Evolutionary conservation across 2,113 vertebrate species (phyloP).

Genomic region (Corvus moneduloides): DNA sequence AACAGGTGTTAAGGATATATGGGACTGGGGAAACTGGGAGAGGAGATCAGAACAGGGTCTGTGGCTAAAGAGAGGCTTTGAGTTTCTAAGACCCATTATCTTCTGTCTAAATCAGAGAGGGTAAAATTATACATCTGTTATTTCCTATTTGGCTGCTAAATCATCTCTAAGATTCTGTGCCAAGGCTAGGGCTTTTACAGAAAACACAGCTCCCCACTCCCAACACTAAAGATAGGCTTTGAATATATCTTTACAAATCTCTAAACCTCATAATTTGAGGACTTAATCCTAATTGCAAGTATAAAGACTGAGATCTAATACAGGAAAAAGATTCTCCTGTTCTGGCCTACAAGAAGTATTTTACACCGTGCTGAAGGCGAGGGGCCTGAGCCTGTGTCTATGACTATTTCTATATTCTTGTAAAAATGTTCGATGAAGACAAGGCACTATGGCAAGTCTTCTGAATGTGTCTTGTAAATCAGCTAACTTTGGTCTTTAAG

Average conservation of each 20-base stretch:
- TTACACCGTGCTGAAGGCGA: not conserved
- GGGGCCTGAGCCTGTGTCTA: not conserved
- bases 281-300: not conserved
- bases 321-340: not conserved
- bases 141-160: not conserved
- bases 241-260: not conserved
- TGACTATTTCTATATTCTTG: not conserved
- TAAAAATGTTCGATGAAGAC: not conserved
- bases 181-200: not conserved
- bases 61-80: not conserved
- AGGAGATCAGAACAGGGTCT: not conserved
- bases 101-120: not conserved
- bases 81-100: not conserved
- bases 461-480: not conserved
- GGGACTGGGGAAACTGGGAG: not conserved
- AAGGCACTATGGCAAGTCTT: not conserved
- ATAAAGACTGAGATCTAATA: not conserved
- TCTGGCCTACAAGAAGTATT: not conserved
- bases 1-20: not conserved
- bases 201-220: not conserved
- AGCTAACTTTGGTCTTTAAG: not conserved
- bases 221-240: not conserved
- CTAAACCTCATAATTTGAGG: not conserved
- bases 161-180: not conserved
- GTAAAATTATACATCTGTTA: not conserved